These are phyloP conservation scores for Desoria tigrina DNA, from an alignment of 2,888 invertebrate genomes.

Conservation along the genomic window DNA sequence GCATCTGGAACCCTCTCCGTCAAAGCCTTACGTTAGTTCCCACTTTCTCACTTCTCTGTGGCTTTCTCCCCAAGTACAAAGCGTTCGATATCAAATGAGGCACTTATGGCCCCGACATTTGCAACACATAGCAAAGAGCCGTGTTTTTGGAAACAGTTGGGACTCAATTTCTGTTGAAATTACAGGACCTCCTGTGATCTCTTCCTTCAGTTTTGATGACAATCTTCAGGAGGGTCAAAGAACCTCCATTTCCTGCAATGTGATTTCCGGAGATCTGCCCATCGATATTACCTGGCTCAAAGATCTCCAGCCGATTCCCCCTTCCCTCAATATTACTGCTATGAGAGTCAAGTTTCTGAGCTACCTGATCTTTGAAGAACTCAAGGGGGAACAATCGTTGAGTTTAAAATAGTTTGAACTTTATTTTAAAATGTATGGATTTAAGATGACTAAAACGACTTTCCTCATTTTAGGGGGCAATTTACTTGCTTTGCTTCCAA, in stretches of 20 bases:
- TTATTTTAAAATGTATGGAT: too few species aligned
- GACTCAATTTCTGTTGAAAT: neutral
- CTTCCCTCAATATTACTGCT: conserved; percentile 44
- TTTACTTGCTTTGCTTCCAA: conserved; percentile 58
- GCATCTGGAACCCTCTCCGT: conserved; percentile 49
- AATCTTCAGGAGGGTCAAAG: conserved; percentile 52
- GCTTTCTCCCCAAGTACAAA: neutral
- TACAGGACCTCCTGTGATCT: conserved; percentile 53
- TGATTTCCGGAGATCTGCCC: conserved; percentile 50
- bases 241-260: conserved; percentile 48
- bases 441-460: too few species aligned
- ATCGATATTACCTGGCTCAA: conserved; percentile 51
- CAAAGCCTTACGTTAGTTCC: conserved; percentile 52
- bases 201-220: conserved; percentile 50
- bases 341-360: conserved; percentile 48
- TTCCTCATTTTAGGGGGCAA: conserved; percentile 56
- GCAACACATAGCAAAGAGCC: neutral
- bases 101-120: conserved; percentile 15
- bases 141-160: conserved; percentile 2
- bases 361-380: conserved; percentile 49
- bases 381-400: too few species aligned
- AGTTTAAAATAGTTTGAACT: too few species aligned
- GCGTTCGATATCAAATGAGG: neutral
- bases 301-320: conserved; percentile 38
- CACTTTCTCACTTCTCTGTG: neutral